phyloP scores from a whole-genome alignment of 2,888 invertebrate genomes.

The Yponomeuta sedellus region DNA sequence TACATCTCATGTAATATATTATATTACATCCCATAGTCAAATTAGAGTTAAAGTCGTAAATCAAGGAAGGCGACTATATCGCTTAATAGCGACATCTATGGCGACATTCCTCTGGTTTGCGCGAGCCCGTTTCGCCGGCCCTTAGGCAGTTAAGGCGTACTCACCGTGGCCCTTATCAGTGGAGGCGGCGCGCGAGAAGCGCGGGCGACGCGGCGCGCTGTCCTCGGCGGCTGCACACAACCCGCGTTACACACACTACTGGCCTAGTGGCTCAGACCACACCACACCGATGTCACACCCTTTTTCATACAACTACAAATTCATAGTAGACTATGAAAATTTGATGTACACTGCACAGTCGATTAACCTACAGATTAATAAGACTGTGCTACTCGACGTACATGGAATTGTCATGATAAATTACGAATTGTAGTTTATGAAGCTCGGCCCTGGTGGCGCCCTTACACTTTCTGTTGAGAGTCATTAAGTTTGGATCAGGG shows the following conservation, averaged over 20 bases:
- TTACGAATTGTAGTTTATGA: not conserved
- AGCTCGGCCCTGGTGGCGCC: not conserved
- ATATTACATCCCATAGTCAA: no score
- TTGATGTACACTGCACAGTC: no score
- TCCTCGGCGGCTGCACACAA: slow-evolving; percentile 49
- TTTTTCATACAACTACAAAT: not conserved
- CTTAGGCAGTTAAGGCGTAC: slow-evolving; percentile 17
- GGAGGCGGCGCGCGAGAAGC: slow-evolving; percentile 72
- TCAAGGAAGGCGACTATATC: no score
- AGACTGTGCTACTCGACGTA: no score
- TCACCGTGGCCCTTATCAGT: slow-evolving; percentile 71
- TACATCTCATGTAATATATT: no score
- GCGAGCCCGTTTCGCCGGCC: not conserved
- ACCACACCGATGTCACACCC: slow-evolving; percentile 23
- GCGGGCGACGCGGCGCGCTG: slow-evolving; percentile 62
- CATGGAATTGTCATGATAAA: no score
- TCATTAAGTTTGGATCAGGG: no score
- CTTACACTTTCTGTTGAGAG: not conserved
- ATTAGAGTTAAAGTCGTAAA: no score
- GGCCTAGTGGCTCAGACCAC: slow-evolving; percentile 4
- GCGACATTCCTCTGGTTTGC: not conserved
- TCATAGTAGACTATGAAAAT: no score
- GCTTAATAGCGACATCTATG: not conserved
- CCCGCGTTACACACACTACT: slow-evolving; percentile 21
- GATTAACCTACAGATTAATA: no score